Base-by-base conservation (phyloP, 2,797 vertebrate species). In the Brachymystax lenok region DNA sequence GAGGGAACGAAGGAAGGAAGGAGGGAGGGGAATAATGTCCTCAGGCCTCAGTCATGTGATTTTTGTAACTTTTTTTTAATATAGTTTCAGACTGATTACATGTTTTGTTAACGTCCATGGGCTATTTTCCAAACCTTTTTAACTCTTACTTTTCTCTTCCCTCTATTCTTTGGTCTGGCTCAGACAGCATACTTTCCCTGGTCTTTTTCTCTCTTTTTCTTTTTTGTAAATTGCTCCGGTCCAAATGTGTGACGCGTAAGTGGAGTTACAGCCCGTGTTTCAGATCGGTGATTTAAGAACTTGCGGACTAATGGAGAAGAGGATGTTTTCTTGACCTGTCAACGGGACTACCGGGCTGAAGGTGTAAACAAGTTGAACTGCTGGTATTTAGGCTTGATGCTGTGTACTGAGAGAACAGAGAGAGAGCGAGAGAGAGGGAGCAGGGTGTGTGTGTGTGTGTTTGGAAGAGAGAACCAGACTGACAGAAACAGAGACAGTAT, bases 211-310 rank as follows among this genome's bases (percentile, higher is more conserved):
- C 54, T n/a, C 52, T 82, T 81, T 82, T 71, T 80, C 71, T 67
- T 28, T 24, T 54, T 50, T 52, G 63, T 40, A 56, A 54, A 63
- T 19, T 59, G 4, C 51, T 52, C 46, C 54, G 19, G 8, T 77
- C 77, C 82, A 82, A 71, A 73, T 67, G 81, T 76, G 86, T 92
- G 90, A 92, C 89, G 89, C 88, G 83, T 87, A 81, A 82, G 88
- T 75, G 86, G 85, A 92, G 90, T 88, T 90, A 87, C 90, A 91
- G 84, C 88, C 85, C 86, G 85, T 85, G 85, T 91, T 88, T 85
- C 83, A 79, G 54, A 61, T 74, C 83, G 72, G 83, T 56, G 76
- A 78, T 84, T 80, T 71, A 83, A 63, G 21, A 30, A 63, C 8
- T 12, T 14, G 35, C 19, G 52, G 35, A 69, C 35, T 81, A 27